Evolutionary conservation across 2,113 vertebrate genomes (phyloP), one percentile per base, ranked within the genome.

Genomic region (Chamaea fasciata): DNA sequence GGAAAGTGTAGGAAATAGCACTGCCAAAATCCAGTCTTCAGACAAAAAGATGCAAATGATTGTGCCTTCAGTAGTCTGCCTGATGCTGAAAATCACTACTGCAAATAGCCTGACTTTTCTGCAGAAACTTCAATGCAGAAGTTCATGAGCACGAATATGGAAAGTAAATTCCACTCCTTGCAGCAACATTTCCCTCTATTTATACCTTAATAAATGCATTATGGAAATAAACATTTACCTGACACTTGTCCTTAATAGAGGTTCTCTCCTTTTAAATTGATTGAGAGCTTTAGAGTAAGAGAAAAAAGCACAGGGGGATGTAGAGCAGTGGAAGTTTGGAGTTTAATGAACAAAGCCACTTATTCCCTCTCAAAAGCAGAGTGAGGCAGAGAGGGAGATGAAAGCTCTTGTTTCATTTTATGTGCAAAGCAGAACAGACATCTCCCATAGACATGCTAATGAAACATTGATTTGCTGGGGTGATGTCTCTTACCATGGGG

Each of bases 371-470:
- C 95, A 93, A 95, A 96, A 80, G 79, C 93, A 91, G 76, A 87
- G 53, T 2, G 60, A 96, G 78, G 35, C 68, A 80, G 82, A 37
- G 74, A 53, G 64, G 73, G 81, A 97, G 96, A 96, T 96, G 94
- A 96, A 97, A 97, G 96, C 91, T 92, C 74, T 55, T 75, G 74
- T 92, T 96, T 85, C 92, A 94, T 98, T 98, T 98, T 97, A 98
- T 97, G 98, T 98, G 98, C 98, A 98, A 99, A 99, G 53, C 56
- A 96, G 86, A 97, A 97, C 98, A 99, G 98, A 98, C 98, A 97
- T 97, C 98, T 97, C 97, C 98, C 98, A 98, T 97, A 98, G 98
- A 98, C 98, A 98, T 98, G 98, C 98, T 98, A 99, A 99, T 98
- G 98, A 98, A 98, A 98, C 97, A 97, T 97, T 96, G 97, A 97